Evolutionary conservation across 2,113 vertebrate genomes (phyloP), one percentile per base, ranked within the genome.

Genomic region (Elachura formosa): DNA sequence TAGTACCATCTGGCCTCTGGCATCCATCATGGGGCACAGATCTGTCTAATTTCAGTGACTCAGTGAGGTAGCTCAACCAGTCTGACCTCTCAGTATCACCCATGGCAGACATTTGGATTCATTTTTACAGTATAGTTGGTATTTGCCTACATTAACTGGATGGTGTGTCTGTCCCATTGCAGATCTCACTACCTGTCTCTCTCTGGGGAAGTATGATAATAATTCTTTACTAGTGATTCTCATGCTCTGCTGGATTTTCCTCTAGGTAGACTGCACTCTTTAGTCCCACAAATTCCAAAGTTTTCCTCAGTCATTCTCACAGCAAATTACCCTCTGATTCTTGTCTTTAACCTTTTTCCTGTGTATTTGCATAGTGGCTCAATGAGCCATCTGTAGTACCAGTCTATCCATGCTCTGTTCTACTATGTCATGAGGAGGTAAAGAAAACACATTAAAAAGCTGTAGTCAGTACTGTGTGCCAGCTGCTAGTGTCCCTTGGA

Each of bases 401-500:
- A 72, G 43, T 80, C 55, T 80, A 31, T 46, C 74, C 46, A 54
- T 69, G 43, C 59, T 83, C 71, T 80, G 34, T 74, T 83, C 38
- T 36, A 52, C n/a, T 61, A 4, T 38, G 21, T 48, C 55, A 1
- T 38, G 29, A 84, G 56, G 46, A 90, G 68, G 55, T 64, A 80
- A 82, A 93, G 40, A 85, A 91, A 90, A 86, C 3, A 14, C 59
- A 38, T 93, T 73, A 59, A 31, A 62, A 81, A 92, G 49, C 58
- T 49, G 24, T 58, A 61, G 31, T 41, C 67, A 64, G 46, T 77
- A 66, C 69, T 92, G 76, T 64, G 80, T 71, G 73, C 90, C 82
- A 82, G 90, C 75, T 83, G 84, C 40, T 77, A 22, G 18, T 87
- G 93, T 82, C 84, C 76, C 84, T 93, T 73, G 89, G 93, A 96